Base-by-base conservation (phyloP, 2,797 vertebrate genomes). In the Tadarida brasiliensis region DNA sequence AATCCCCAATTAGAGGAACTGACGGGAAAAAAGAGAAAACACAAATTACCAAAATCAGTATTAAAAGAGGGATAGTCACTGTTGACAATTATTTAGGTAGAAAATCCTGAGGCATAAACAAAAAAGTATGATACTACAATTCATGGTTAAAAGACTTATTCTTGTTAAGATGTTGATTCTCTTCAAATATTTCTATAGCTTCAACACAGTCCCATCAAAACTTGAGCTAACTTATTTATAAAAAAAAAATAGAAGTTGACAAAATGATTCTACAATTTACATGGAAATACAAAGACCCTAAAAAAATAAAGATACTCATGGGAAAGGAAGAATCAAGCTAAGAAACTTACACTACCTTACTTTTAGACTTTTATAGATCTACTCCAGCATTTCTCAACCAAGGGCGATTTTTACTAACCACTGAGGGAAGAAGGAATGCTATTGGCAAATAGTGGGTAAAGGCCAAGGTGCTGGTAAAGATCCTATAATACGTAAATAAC, bases 1-100 rank as follows among this genome's bases (percentile, higher is more conserved):
- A 90, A 28, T 83, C 51, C 77, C 26, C 47, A 67, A 33, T 63
- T 68, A 76, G 73, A 51, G 33, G 54, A 94, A 39, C 11, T 67
- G 8, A 44, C 4, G 26, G 12, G 5, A 3, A 11, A 71, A 73
- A 15, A 70, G 7, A 94, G 49, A 77, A 54, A 67, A 73, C 26
- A 87, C 7, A 81, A 87, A 71, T 87, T 22, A 76, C 30, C 76
- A 88, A 91, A 94, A 88, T 74, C 5, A 67, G 51, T 44, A 87
- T 68, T 65, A 30, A 91, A 94, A 84, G 49, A 57, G 39, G 35
- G 33, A 47, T 82, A 91, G 47, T 80, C 24, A 80, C 51, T 86
- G 51, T 71, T 77, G 7, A 84, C 35, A 44, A 67, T 4, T 49
- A 51, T 61, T 88, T 77, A 82, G 7, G 35, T 14, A 81, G 65